phyloP scores from a whole-genome alignment of 92 coral and sea anemone genomes.

The Palythoa caribaeorum region DNA sequence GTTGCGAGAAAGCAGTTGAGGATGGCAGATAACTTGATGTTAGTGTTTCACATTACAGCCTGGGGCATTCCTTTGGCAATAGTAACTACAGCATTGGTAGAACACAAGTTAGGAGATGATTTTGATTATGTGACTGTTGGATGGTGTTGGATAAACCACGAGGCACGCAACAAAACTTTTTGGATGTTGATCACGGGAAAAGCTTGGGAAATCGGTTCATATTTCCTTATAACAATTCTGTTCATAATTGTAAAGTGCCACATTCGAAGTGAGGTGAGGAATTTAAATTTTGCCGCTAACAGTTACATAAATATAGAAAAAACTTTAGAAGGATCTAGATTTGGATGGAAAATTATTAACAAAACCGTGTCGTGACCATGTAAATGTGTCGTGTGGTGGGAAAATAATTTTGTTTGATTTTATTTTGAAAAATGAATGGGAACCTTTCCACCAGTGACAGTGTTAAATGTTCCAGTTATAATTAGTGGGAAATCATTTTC shows the following conservation, averaged over 20 bases:
- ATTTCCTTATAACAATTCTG: slow-evolving; percentile 65
- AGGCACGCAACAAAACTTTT: not conserved
- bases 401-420: too few species aligned
- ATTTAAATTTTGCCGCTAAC: not conserved
- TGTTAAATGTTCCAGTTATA: too few species aligned
- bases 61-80: slow-evolving; percentile 85
- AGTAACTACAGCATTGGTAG: slow-evolving; percentile 60
- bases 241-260: slow-evolving; percentile 74
- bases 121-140: slow-evolving; percentile 66
- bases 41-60: slow-evolving; percentile 75
- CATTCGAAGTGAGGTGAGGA: slow-evolving; percentile 85
- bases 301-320: too few species aligned
- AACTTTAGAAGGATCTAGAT: too few species aligned
- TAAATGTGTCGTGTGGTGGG: too few species aligned
- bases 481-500: too few species aligned
- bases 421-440: too few species aligned
- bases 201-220: slow-evolving; percentile 90
- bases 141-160: slow-evolving; percentile 88
- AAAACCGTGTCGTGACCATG: too few species aligned
- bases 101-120: slow-evolving; percentile 73
- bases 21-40: slow-evolving; percentile 72
- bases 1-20: slow-evolving; percentile 66
- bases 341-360: too few species aligned
- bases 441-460: too few species aligned
- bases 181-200: slow-evolving; percentile 97